Base-by-base conservation (phyloP, 2,888 invertebrate species). In the Malthinus flaveolus region DNA sequence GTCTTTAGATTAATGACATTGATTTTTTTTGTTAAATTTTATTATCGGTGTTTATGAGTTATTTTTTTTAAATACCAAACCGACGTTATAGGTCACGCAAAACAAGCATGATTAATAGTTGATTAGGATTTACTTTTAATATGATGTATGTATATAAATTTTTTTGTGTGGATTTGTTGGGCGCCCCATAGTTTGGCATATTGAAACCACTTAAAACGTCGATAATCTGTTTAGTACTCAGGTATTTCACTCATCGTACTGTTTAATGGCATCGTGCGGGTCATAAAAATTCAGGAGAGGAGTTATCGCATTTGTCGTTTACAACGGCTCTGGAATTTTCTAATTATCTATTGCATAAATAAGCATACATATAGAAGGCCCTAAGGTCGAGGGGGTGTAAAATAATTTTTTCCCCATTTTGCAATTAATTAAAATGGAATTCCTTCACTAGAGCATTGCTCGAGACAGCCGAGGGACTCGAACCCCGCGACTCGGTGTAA, bases 241-340 rank as follows among this genome's bases (percentile, higher is more conserved):
- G 54, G 54, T 48, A 48, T 54, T 54, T 48, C 39, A 11, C 35
- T 15, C 36, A 31, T 11, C 11, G 36, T 48, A 42, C 33, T n/a
- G 42, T 49, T 35, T 55, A 45, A 39, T 52, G 47, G 47, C 57
- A 45, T 57, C 57, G 49, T 34, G n/a, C 50, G 34, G 51, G 57
- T 57, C 57, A 52, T 52, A 57, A 57, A 56, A 56, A 50, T 56
- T 50, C 56, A 56, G 37, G 32, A 35, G 36, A 34, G 32, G 45
- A 56, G 42, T 49, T 55, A 39, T 42, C 44, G 35, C 13, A 35
- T 39, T 49, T 35, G 44, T 45, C 42, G 48, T 42, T 42, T 45
- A 42, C 32, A 49, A 49, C 31, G 36, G 42, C 36, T 45, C 12
- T 33, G 56, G 56, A 50, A 56, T 56, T 50, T 46, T 49, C 35